phyloP scores from a whole-genome alignment of 1,140 invertebrate species.

The Centruroides vittatus region DNA sequence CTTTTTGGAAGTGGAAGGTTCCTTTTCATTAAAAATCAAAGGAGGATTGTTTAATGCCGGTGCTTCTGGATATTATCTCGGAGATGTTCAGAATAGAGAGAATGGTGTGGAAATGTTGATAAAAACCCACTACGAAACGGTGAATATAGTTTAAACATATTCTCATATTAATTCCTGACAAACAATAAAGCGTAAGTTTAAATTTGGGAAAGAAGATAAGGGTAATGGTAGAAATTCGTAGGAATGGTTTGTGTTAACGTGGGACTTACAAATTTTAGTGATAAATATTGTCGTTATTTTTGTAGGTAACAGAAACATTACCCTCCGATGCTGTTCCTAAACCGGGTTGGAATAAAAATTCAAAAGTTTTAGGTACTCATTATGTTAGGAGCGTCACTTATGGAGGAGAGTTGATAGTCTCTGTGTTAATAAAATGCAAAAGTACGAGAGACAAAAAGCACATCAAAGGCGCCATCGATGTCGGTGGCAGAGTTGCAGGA shows the following conservation, averaged over 20 bases:
- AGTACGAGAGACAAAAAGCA: slow-evolving; percentile 5
- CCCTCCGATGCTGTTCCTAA: slow-evolving; percentile 5
- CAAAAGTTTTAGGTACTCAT: slow-evolving; percentile 7
- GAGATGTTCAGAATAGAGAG: slow-evolving; percentile 3
- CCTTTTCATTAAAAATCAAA: slow-evolving; percentile 9
- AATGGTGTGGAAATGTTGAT: slow-evolving; percentile 7
- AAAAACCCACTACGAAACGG: slow-evolving; percentile 1
- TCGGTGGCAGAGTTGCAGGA: slow-evolving; percentile 4
- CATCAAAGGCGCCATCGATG: slow-evolving; percentile 1
- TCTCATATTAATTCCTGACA: too few species aligned
- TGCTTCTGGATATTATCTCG: slow-evolving; percentile 3
- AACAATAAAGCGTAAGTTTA: too few species aligned
- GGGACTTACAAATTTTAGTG: too few species aligned
- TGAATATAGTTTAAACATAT: not conserved
- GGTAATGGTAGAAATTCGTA: too few species aligned
- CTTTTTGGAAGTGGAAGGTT: slow-evolving; percentile 9
- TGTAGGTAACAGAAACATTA: slow-evolving; percentile 6
- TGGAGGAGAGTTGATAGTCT: slow-evolving; percentile 6
- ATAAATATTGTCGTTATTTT: too few species aligned
- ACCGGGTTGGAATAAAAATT: not conserved
- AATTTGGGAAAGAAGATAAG: too few species aligned
- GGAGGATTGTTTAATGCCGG: slow-evolving; percentile 8
- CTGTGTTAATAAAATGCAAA: slow-evolving; percentile 5
- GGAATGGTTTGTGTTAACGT: too few species aligned
- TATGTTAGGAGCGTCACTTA: slow-evolving; percentile 12